Conservation (phyloP, 1,140 invertebrate genomes). For the Ericerus pela region DNA sequence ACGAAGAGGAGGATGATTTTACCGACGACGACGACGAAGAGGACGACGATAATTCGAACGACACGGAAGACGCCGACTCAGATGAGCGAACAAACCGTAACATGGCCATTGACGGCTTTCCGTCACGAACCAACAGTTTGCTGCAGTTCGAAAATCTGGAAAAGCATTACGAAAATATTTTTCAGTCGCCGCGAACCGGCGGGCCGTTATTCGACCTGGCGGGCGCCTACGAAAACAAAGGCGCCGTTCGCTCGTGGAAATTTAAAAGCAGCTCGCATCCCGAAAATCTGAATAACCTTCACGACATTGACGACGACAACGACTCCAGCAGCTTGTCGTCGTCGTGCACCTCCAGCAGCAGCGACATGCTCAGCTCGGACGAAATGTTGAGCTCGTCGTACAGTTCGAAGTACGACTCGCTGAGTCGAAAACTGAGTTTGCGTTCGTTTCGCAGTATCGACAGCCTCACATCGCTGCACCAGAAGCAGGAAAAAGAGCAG, state of each 20-base stretch:
- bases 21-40: constrained; percentile 13
- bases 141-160: constrained; percentile 66
- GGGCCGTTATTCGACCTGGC: constrained; percentile 21
- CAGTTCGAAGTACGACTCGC: neutral
- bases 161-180: constrained; percentile 36
- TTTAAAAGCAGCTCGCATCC: constrained; percentile 24
- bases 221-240: constrained; percentile 12
- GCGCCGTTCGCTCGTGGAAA: constrained; percentile 32
- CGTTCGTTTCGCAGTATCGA: constrained; percentile 31
- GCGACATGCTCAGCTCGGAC: constrained; percentile 19
- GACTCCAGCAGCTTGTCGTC: neutral
- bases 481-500: constrained; percentile 16
- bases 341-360: constrained; percentile 26
- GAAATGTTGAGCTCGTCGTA: constrained; percentile 6
- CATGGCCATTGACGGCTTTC: constrained; percentile 18
- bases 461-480: constrained; percentile 27
- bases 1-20: constrained; percentile 26
- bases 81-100: constrained; percentile 18
- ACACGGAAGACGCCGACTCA: neutral
- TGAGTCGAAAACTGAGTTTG: constrained; percentile 18
- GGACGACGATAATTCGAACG: constrained; percentile 17
- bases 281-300: neutral
- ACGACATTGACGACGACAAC: constrained; percentile 3
- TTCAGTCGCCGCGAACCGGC: constrained; percentile 22
- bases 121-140: constrained; percentile 52